Evolutionary conservation across 2,797 vertebrate genomes (phyloP).

Genomic region (Poeciliopsis paucimaculata): DNA sequence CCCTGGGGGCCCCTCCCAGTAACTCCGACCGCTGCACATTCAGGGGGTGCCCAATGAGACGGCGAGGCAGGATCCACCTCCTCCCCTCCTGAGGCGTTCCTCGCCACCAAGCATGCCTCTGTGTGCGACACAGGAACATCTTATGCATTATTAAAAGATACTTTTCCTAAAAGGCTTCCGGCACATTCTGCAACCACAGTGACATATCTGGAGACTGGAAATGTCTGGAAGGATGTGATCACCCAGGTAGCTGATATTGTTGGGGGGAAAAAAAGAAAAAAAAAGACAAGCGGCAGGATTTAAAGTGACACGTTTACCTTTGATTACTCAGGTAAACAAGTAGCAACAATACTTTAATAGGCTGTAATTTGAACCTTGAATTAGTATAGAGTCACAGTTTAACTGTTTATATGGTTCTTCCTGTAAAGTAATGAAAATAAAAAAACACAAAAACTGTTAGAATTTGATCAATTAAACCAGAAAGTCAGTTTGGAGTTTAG

Average conservation of each 20-base stretch:
- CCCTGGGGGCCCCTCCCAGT: constrained; percentile 54
- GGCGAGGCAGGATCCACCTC: constrained; percentile 47
- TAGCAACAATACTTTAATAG: neutral
- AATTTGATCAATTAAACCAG: neutral
- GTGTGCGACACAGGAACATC: constrained; percentile 72
- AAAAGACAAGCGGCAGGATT: neutral
- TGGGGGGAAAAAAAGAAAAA: neutral
- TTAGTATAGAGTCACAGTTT: neutral
- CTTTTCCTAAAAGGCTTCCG: constrained; percentile 83
- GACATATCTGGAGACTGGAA: constrained; percentile 71
- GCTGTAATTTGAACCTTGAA: neutral
- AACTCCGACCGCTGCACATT: constrained; percentile 45
- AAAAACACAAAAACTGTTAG: neutral
- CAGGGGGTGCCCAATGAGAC: constrained; percentile 49
- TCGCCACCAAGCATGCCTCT: constrained; percentile 61
- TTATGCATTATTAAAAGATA: constrained; percentile 83
- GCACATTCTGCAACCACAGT: constrained; percentile 74
- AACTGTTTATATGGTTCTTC: neutral
- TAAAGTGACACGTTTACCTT: neutral
- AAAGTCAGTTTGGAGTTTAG: neutral
- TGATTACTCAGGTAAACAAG: neutral
- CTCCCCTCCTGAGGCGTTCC: constrained; percentile 15
- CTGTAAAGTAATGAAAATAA: neutral
- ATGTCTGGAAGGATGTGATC: constrained; percentile 66
- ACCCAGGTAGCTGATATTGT: constrained; percentile 49